Evolutionary conservation across 2,797 vertebrate species (phyloP).

Genomic region (Coracias cyanogaster): DNA sequence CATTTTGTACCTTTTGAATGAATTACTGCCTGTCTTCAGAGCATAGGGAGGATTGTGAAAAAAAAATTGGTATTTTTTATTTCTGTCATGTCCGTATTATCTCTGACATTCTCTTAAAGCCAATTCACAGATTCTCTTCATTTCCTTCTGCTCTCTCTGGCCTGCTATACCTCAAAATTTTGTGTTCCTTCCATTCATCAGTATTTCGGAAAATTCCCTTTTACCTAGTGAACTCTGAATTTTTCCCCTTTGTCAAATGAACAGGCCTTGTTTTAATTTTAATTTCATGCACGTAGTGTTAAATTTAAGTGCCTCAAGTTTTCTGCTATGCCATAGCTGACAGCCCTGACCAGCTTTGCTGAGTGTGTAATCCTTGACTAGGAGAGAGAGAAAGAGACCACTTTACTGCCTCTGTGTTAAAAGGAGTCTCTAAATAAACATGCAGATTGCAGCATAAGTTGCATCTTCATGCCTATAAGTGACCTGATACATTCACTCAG

Average conservation of each 20-base stretch:
- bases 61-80: neutral
- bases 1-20: neutral
- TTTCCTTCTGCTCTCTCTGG: neutral
- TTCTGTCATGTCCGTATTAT: neutral
- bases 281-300: neutral
- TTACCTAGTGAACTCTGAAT: neutral
- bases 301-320: neutral
- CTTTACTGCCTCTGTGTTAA: neutral
- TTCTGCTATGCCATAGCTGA: neutral
- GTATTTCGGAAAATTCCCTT: neutral
- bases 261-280: neutral
- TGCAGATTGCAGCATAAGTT: neutral
- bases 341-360: neutral
- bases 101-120: neutral
- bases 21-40: neutral
- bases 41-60: neutral
- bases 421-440: neutral
- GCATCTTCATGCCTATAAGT: neutral
- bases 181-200: neutral
- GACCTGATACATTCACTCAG: neutral
- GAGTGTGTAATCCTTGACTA: neutral
- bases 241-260: neutral
- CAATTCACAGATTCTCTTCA: neutral
- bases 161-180: neutral
- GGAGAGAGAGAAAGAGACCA: neutral